Percentiles rank a stretch among this genome's conserved stretches.
Conservation (phyloP, 2,888 invertebrate genomes). For the Thecocarcelia acutangulata region DNA sequence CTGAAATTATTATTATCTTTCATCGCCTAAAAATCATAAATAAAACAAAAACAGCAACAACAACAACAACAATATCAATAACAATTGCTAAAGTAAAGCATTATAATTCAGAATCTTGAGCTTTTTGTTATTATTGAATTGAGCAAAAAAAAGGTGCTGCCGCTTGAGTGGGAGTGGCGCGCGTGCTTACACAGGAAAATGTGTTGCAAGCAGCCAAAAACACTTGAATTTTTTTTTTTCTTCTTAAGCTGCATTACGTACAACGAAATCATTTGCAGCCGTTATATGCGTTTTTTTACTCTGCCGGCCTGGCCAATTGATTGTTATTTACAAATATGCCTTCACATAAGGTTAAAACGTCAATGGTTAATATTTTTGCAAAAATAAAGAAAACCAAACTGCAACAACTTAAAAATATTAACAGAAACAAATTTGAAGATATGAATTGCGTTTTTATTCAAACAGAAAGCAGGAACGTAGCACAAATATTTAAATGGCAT, state of each 20-base stretch:
- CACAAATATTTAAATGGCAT: neutral
- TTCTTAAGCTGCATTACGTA: conserved; percentile 23
- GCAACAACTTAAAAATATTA: conserved; percentile 17
- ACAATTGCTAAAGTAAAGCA: conserved; percentile 23
- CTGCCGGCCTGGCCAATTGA: conserved; percentile 63
- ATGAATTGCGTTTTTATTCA: conserved; percentile 40
- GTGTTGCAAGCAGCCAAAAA: conserved; percentile 57
- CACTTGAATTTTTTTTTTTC: conserved; percentile 47
- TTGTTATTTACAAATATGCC: conserved; percentile 70
- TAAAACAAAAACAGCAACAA: conserved; percentile 50
- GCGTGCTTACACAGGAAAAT: conserved; percentile 62
- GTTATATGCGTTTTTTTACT: conserved; percentile 46
- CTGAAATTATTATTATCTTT: conserved; percentile 70
- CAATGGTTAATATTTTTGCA: conserved; percentile 64
- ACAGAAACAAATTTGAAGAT: conserved; percentile 40
- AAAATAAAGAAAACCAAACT: conserved; percentile 1
- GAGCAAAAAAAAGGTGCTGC: conserved; percentile 65
- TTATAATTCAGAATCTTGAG: conserved; percentile 50
- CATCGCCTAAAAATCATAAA: conserved; percentile 70
- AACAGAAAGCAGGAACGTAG: conserved; percentile 8
- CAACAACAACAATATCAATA: conserved; percentile 35
- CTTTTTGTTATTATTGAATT: conserved; percentile 12
- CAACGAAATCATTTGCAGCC: conserved; percentile 48
- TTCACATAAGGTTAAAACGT: conserved; percentile 68
- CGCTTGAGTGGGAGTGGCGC: conserved; percentile 71